Percentiles rank a stretch among this genome's conserved stretches.
Evolutionary conservation across 2,888 invertebrate genomes (phyloP).

Genomic region (Cordilura impudica): DNA sequence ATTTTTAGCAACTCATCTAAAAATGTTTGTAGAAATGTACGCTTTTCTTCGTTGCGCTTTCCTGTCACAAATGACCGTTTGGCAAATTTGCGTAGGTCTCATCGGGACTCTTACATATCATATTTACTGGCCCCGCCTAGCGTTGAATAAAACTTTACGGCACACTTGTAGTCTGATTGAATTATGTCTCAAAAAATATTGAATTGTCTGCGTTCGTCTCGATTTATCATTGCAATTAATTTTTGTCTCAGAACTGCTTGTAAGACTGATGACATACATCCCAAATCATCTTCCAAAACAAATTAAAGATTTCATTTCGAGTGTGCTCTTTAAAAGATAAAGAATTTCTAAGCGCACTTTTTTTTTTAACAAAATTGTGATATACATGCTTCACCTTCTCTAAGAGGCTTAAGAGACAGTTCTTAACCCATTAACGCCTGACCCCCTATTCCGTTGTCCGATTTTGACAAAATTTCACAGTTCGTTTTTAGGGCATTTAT

Average conservation of each 20-base stretch:
- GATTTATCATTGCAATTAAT: not conserved
- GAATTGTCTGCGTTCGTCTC: not conserved
- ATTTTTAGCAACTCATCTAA: not conserved
- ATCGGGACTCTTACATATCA: constrained; percentile 3
- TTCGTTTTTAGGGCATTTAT: too few relatives aligned
- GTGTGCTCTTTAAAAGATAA: constrained; percentile 14
- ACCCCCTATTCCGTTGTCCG: too few relatives aligned
- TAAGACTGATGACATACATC: not conserved
- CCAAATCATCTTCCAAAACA: constrained; percentile 23
- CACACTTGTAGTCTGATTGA: too few relatives aligned
- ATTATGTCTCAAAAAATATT: too few relatives aligned
- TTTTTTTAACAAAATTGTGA: constrained; percentile 12
- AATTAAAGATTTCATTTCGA: constrained; percentile 15
- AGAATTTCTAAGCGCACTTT: constrained; percentile 23
- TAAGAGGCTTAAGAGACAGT: not conserved
- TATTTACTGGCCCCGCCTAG: not conserved
- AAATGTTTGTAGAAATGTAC: not conserved
- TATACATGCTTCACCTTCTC: constrained; percentile 13
- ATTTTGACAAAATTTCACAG: too few relatives aligned
- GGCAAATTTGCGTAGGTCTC: not conserved
- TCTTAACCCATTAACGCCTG: too few relatives aligned
- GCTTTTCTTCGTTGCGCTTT: too few relatives aligned
- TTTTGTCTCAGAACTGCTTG: constrained; percentile 12
- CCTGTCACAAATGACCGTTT: too few relatives aligned
- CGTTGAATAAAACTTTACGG: too few relatives aligned